Conservation (phyloP, 2,797 vertebrate genomes). For the Eulemur albifrons region DNA sequence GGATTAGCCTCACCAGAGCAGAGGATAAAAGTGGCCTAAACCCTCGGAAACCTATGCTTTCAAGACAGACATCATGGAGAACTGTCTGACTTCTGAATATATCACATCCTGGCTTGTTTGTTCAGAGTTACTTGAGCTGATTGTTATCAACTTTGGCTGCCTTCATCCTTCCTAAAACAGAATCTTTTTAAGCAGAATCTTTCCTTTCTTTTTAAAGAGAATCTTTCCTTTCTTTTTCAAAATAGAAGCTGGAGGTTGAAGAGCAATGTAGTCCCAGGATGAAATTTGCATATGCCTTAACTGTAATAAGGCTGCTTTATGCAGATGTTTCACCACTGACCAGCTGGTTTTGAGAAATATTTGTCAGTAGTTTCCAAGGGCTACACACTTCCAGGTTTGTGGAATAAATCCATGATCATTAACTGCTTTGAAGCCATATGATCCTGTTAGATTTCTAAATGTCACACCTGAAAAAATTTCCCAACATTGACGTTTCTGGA, state of each 20-base stretch:
- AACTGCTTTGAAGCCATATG: slow-evolving; percentile 12
- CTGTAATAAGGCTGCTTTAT: background rate
- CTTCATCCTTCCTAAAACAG: background rate
- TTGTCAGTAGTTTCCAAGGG: background rate
- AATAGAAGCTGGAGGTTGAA: slow-evolving; percentile 29
- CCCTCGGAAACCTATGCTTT: background rate
- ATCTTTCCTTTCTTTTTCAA: background rate
- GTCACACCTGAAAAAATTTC: slow-evolving; percentile 2
- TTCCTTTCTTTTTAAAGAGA: background rate
- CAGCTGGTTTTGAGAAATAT: background rate
- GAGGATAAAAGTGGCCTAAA: background rate
- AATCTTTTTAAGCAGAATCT: slow-evolving; percentile 2
- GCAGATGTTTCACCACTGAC: background rate
- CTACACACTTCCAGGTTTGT: background rate
- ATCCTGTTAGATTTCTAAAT: slow-evolving; percentile 17
- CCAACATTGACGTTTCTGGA: background rate
- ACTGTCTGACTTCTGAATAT: background rate
- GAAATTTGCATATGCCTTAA: background rate
- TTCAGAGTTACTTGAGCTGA: background rate
- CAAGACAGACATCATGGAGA: background rate
- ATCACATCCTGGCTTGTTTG: background rate
- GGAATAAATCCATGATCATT: background rate
- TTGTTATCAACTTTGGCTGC: background rate
- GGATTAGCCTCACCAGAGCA: background rate
- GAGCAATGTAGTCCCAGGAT: background rate